A percentile compares a stretch with the other conserved stretches of the same genome.
phyloP scores from a whole-genome alignment of 2,113 vertebrate species.

The Tyto alba region DNA sequence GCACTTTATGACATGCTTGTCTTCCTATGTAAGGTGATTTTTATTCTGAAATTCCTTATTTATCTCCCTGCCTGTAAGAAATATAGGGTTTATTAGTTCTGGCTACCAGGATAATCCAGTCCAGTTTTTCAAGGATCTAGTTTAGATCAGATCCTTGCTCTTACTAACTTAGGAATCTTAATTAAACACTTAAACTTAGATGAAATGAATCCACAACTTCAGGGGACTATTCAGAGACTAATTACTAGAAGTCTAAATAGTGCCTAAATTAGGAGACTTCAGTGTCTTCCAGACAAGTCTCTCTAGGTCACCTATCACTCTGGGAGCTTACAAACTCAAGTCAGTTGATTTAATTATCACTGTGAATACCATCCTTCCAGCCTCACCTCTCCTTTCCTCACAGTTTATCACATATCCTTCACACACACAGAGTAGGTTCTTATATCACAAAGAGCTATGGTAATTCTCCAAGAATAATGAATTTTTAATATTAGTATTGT shows the following conservation, averaged over 20 bases:
- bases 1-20: background rate
- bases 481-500: constrained; percentile 45
- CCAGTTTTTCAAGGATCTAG: background rate
- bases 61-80: background rate
- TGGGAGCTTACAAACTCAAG: background rate
- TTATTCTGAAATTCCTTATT: background rate
- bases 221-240: background rate
- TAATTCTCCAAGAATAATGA: background rate
- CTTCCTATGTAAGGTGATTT: background rate
- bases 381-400: background rate
- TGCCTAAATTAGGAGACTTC: background rate
- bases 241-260: background rate
- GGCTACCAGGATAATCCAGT: background rate
- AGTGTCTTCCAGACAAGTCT: background rate
- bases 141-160: background rate
- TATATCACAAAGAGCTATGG: background rate
- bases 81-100: background rate
- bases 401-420: background rate
- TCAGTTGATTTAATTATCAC: background rate
- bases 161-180: background rate
- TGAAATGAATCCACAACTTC: background rate
- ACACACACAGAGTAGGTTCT: background rate
- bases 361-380: background rate
- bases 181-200: background rate
- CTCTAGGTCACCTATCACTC: background rate